Evolutionary conservation across 2,113 vertebrate genomes (phyloP).

Genomic region (Damaliscus lunatus): DNA sequence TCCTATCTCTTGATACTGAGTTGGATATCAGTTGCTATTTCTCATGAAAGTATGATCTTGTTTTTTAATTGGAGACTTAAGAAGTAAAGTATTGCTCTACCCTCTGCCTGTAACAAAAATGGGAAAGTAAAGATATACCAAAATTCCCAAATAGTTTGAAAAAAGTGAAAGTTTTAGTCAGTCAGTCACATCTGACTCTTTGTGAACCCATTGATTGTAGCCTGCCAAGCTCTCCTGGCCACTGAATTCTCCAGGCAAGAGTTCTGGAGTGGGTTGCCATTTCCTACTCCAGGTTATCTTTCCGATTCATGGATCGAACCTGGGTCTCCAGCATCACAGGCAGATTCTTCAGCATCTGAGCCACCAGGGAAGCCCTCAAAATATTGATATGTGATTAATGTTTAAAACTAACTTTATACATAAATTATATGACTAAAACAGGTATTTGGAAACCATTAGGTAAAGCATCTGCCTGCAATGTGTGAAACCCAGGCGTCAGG

Average conservation of each 20-base stretch:
- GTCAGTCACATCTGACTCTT: neutral
- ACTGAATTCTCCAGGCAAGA: neutral
- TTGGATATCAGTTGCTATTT: neutral
- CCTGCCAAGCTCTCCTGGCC: neutral
- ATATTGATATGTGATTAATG: neutral
- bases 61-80: neutral
- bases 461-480: no score
- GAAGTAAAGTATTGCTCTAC: neutral
- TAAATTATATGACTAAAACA: neutral
- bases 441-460: neutral
- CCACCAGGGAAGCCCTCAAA: neutral
- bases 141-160: neutral
- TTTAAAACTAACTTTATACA: neutral
- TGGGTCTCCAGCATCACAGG: neutral
- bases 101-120: neutral
- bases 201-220: neutral
- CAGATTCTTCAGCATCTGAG: neutral
- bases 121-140: neutral
- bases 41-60: neutral
- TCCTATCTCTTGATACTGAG: neutral
- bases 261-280: neutral
- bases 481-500: no score
- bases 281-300: neutral
- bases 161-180: neutral
- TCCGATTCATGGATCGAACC: accelerated